Evolutionary conservation across 2,797 vertebrate genomes (phyloP), one percentile per base, ranked within the genome.

Genomic region (Apodemus agrarius): DNA sequence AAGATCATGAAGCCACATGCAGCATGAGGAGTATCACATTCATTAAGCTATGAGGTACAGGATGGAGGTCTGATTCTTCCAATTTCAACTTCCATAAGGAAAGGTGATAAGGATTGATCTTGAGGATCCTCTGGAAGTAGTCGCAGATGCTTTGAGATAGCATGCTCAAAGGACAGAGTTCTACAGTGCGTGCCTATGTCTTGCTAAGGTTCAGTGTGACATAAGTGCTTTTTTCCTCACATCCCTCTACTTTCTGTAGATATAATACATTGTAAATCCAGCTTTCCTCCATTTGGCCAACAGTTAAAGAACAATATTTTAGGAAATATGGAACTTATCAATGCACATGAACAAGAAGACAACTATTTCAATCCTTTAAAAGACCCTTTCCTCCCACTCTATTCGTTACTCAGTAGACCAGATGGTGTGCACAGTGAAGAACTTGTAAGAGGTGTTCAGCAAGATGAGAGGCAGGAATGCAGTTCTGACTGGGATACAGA

Each of bases 381-480:
- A 54, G 52, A 37, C 1, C 14, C 1, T 24, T 54, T 37, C 22
- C 46, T 54, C 40, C 6, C 1, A 7, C 49, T 80, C 40, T 90
- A 34, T 4, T 1, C 14, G 93, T 80, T 95, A 37, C 21, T 86
- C 65, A 79, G 9, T 72, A 81, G 26, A 88, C 19, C 85, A 24
- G 1, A 43, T 29, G 69, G 84, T 92, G n/a, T 65, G n/a, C 21
- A 11, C 80, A 52, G 54, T 79, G 86, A 91, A 67, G 10, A 89
- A 9, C 34, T 80, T 74, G 46, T 94, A 61, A 89, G 67, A 89
- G 12, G 29, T 37, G 13, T 82, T n/a, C 67, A 52, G 80, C 43
- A 89, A 89, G 74, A 76, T 87, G 37, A 31, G 75, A 90, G 72
- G 16, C 37, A 86, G 88, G 95, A 19, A n/a, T 43, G 46, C 52